These are phyloP conservation scores for Periophthalmus magnuspinnatus DNA, from an alignment of 2,797 vertebrate genomes.

Conservation along the genomic window DNA sequence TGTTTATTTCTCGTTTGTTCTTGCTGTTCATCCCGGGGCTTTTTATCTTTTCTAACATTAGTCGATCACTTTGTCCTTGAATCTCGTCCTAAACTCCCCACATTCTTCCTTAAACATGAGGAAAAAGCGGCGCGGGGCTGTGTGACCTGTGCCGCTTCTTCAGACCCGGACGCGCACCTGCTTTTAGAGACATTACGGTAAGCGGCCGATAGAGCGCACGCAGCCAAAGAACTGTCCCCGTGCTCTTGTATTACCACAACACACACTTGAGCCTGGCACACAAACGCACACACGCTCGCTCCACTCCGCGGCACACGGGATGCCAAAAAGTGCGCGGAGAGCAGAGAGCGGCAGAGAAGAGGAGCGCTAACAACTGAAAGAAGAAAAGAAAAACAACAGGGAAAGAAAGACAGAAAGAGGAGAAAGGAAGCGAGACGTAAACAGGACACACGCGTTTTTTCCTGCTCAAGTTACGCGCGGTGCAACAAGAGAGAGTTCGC, in stretches of 20 bases:
- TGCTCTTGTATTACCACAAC: constrained; percentile 15
- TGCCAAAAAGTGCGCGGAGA: constrained; percentile 79
- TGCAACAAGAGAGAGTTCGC: constrained; percentile 68
- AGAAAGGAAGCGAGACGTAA: constrained; percentile 37
- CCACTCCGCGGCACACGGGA: constrained; percentile 78
- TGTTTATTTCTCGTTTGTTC: too few species aligned
- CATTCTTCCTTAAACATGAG: neutral
- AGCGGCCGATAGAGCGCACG: constrained; percentile 20
- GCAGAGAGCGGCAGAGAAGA: constrained; percentile 50
- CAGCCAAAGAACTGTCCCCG: constrained; percentile 73
- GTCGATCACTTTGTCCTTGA: neutral
- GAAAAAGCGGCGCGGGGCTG: neutral
- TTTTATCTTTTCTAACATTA: too few species aligned
- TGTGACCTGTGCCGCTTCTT: neutral
- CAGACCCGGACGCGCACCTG: constrained; percentile 71
- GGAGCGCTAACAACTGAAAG: constrained; percentile 50
- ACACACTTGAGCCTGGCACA: neutral
- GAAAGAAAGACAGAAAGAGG: constrained; percentile 47
- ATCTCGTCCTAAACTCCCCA: neutral
- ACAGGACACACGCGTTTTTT: constrained; percentile 66
- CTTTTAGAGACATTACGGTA: constrained; percentile 84
- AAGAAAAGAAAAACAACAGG: constrained; percentile 42
- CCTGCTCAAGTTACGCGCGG: constrained; percentile 75
- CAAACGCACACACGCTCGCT: constrained; percentile 33
- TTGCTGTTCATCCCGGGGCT: too few species aligned